Evolutionary conservation across 2,888 invertebrate genomes (phyloP).

Genomic region (Parnassius smintheus): DNA sequence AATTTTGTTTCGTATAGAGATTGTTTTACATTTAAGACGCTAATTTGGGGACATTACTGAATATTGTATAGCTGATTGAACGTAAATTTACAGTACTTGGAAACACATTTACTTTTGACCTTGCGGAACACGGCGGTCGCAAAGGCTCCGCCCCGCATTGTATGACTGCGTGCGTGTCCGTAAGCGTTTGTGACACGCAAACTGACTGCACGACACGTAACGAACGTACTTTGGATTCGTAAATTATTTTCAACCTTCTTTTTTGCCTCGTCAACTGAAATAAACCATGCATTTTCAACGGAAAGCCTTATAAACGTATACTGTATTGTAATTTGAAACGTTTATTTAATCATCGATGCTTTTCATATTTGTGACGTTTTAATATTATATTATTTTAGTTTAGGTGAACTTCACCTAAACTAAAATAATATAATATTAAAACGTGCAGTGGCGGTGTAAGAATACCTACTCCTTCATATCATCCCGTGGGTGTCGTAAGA

Average conservation of each 20-base stretch:
- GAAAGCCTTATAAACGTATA: no score
- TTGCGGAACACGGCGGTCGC: constrained; percentile 44
- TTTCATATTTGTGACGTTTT: no score
- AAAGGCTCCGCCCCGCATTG: constrained; percentile 45
- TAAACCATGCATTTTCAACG: constrained; percentile 8
- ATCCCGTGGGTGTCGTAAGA: no score
- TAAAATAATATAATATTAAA: no score
- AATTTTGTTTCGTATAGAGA: no score
- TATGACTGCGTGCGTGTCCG: constrained; percentile 37
- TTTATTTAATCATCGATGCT: no score
- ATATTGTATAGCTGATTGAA: constrained; percentile 29
- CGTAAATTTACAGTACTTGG: constrained; percentile 28
- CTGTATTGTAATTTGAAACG: no score
- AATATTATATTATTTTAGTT: no score
- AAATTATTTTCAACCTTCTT: constrained; percentile 26
- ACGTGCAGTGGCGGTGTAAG: no score
- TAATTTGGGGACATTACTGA: constrained; percentile 30
- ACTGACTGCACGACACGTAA: constrained; percentile 33
- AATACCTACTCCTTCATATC: no score
- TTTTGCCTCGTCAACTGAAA: constrained; percentile 24
- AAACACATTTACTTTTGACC: constrained; percentile 45
- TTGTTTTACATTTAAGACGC: background rate
- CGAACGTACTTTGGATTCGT: constrained; percentile 20
- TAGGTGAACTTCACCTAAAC: no score
- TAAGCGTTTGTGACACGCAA: constrained; percentile 38